A percentile compares a stretch with the other conserved stretches of the same genome.
Evolutionary conservation across 2,113 vertebrate genomes (phyloP).

Genomic region (Eulemur rufifrons): DNA sequence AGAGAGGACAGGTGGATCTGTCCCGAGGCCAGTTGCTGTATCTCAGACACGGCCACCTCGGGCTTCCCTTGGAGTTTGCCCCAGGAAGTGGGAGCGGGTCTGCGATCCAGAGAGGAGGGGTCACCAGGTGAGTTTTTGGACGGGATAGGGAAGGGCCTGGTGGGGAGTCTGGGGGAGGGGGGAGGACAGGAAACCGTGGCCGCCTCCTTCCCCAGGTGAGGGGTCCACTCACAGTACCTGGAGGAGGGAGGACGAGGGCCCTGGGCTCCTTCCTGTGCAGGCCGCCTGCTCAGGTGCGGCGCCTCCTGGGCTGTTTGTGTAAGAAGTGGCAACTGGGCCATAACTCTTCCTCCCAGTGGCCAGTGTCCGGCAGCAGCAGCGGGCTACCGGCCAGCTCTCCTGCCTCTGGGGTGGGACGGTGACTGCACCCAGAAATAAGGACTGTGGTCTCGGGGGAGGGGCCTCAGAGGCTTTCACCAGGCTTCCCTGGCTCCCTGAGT

Average conservation of each 20-base stretch:
- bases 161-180: too few relatives aligned
- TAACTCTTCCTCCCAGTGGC: slow-evolving; percentile 65
- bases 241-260: not conserved
- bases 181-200: not conserved
- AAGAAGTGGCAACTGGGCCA: slow-evolving; percentile 15
- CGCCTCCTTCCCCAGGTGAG: not conserved
- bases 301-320: not conserved
- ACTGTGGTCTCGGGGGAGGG: not conserved
- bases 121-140: not conserved
- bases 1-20: not conserved
- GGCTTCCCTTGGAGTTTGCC: not conserved
- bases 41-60: not conserved
- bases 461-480: not conserved
- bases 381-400: not conserved
- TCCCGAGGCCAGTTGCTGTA: not conserved
- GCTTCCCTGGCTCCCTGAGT: not conserved
- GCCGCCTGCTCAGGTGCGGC: too few relatives aligned
- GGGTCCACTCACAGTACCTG: slow-evolving; percentile 61
- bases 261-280: not conserved
- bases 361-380: not conserved
- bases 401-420: not conserved
- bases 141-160: not conserved
- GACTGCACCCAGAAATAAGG: slow-evolving; percentile 9
- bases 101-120: not conserved
- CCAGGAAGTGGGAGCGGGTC: not conserved